phyloP scores from a whole-genome alignment of 2,888 invertebrate species.

The Ceramica pisi region DNA sequence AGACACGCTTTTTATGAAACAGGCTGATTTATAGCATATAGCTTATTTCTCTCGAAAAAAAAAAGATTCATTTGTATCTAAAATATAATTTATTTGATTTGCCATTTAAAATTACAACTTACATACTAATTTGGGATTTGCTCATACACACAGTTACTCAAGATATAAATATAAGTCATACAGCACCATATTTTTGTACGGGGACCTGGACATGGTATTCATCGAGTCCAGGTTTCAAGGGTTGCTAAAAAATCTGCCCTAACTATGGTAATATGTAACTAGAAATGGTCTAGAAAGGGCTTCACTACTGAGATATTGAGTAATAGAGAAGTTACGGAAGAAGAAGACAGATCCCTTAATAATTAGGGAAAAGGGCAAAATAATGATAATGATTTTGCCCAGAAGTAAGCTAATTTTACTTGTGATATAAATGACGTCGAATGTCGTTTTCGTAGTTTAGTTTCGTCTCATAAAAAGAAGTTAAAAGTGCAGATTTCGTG shows the following conservation, averaged over 20 bases:
- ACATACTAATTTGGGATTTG: constrained; percentile 67
- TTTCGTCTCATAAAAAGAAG: background rate
- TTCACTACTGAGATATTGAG: background rate
- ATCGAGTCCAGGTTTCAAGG: background rate
- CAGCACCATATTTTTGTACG: constrained; percentile 55
- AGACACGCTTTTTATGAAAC: too few relatives aligned
- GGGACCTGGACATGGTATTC: constrained; percentile 1
- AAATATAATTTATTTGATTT: constrained; percentile 76
- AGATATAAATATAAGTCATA: constrained; percentile 37
- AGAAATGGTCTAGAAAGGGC: too few relatives aligned
- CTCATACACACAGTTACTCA: constrained; percentile 53
- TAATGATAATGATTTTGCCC: background rate
- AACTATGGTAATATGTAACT: too few relatives aligned
- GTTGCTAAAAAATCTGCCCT: background rate
- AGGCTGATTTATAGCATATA: too few relatives aligned
- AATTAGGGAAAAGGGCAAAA: background rate
- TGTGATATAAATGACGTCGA: background rate
- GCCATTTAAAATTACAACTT: constrained; percentile 79
- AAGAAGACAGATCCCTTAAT: background rate
- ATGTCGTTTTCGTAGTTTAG: background rate
- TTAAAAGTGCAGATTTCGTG: constrained; percentile 2
- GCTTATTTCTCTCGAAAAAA: background rate
- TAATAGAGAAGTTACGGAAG: background rate
- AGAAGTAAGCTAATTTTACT: background rate
- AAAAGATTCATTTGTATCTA: constrained; percentile 50